Percentiles rank a stretch among this genome's conserved stretches.
phyloP scores from a whole-genome alignment of 1,140 invertebrate species.

The Pseudachorutes palmiensis region DNA sequence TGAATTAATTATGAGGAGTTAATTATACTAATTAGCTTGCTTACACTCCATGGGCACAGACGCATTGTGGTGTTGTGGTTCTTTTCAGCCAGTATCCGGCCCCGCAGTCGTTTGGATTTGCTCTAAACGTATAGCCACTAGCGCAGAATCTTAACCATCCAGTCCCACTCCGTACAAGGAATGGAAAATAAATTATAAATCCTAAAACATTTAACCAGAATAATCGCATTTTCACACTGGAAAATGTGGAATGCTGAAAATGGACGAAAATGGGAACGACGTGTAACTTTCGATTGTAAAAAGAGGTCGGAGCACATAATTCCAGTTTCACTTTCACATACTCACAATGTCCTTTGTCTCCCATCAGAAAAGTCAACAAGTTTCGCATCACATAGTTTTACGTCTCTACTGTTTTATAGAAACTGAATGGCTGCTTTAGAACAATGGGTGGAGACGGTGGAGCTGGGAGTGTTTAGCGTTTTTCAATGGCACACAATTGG shows the following conservation, averaged over 20 bases:
- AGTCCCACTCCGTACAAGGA: neutral
- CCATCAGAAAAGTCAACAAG: neutral
- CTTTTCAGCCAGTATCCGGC: constrained; percentile 22
- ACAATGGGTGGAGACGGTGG: neutral
- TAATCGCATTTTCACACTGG: neutral
- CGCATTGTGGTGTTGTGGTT: constrained; percentile 10
- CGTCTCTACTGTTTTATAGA: neutral
- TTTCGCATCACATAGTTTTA: neutral
- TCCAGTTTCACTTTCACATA: neutral
- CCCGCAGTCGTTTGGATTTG: constrained; percentile 10
- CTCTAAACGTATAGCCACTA: neutral
- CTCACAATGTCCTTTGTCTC: neutral
- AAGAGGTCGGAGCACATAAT: neutral
- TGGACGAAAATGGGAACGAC: neutral
- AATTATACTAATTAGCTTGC: neutral
- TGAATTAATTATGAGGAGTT: neutral
- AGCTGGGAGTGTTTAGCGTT: neutral
- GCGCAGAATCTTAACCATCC: constrained; percentile 9
- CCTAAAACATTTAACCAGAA: neutral
- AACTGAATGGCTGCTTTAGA: neutral
- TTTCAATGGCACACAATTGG: neutral
- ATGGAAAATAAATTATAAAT: neutral
- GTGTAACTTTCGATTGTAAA: neutral
- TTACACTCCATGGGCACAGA: constrained; percentile 23
- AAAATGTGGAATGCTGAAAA: neutral